Evolutionary conservation across 1,140 invertebrate species (phyloP).

Genomic region (Leptinotarsa undecemlineata): DNA sequence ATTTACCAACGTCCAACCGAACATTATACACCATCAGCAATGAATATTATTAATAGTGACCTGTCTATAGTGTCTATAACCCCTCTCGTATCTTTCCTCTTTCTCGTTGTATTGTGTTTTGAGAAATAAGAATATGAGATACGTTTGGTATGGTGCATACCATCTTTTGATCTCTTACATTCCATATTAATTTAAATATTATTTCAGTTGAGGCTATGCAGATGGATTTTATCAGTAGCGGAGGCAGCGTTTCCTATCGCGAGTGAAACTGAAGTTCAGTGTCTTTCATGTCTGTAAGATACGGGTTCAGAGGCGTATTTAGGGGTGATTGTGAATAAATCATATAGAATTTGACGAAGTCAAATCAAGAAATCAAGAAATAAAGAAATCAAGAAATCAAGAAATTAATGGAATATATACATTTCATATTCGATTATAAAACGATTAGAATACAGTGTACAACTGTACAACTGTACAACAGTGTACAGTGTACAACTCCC

Average conservation of each 20-base stretch:
- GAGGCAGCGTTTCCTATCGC: conserved; percentile 7
- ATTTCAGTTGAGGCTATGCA: conserved; percentile 24
- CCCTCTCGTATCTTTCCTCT: conserved; percentile 16
- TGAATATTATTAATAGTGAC: conserved; percentile 26
- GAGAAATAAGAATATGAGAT: conserved; percentile 30
- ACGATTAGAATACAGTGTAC: too few species aligned
- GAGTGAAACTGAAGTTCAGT: not conserved
- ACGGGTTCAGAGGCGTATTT: not conserved
- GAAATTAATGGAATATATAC: too few species aligned
- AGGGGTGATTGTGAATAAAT: not conserved
- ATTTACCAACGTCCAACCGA: conserved; percentile 22
- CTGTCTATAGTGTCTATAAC: conserved; percentile 30
- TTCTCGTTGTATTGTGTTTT: conserved; percentile 26
- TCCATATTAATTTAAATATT: conserved; percentile 31
- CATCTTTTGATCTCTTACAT: conserved; percentile 24
- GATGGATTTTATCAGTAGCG: conserved; percentile 7
- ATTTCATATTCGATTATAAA: too few species aligned
- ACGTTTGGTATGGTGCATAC: conserved; percentile 24
- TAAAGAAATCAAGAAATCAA: too few species aligned
- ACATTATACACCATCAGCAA: conserved; percentile 29
- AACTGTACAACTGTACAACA: too few species aligned
- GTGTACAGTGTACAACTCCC: too few species aligned
- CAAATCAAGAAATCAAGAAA: too few species aligned
- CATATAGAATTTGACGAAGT: too few species aligned
- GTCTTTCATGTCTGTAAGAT: not conserved